Percentiles rank a stretch among this genome's conserved stretches.
These are phyloP conservation scores for Drosophila nannoptera DNA, from an alignment of 1,140 invertebrate genomes.

Conservation along the genomic window DNA sequence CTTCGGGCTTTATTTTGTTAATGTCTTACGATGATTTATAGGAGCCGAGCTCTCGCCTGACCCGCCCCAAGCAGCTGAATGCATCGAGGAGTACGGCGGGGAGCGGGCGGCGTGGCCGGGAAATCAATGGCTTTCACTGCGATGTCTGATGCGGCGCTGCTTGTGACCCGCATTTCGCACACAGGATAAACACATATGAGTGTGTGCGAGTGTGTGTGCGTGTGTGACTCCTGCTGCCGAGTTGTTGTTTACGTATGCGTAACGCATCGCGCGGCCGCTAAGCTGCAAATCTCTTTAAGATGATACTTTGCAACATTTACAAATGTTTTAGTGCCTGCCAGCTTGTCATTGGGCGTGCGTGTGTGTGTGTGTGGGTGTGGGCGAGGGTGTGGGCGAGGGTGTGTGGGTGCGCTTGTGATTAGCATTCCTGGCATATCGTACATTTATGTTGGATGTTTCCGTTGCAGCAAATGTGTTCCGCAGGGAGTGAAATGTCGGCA, in stretches of 20 bases:
- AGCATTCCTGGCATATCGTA: constrained; percentile 75
- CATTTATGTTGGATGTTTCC: constrained; percentile 77
- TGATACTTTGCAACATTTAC: constrained; percentile 78
- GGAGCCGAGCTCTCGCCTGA: constrained; percentile 26
- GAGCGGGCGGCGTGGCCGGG: constrained; percentile 6
- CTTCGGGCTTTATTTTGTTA: constrained; percentile 32
- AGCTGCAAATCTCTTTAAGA: constrained; percentile 78
- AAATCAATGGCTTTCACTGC: constrained; percentile 53
- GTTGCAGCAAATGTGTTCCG: constrained; percentile 68
- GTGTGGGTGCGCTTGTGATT: constrained; percentile 54
- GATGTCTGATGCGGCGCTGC: constrained; percentile 19
- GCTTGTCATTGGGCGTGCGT: constrained; percentile 27
- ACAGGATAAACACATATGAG: constrained; percentile 16
- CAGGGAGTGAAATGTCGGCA: constrained; percentile 26
- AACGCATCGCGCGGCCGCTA: constrained; percentile 72
- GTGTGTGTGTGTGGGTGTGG: constrained; percentile 20
- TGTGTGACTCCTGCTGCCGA: constrained; percentile 28
- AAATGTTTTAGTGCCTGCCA: constrained; percentile 68
- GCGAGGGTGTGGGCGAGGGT: constrained; percentile 6
- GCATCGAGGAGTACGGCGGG: constrained; percentile 25
- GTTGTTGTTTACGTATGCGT: constrained; percentile 72
- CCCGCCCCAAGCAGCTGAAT: constrained; percentile 26
- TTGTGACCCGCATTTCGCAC: constrained; percentile 47
- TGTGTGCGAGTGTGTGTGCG: constrained; percentile 1
- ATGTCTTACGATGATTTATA: constrained; percentile 60